A percentile compares a stretch with the other conserved stretches of the same genome.
Conservation (phyloP, 2,888 invertebrate genomes). For the Erebia palarica region DNA sequence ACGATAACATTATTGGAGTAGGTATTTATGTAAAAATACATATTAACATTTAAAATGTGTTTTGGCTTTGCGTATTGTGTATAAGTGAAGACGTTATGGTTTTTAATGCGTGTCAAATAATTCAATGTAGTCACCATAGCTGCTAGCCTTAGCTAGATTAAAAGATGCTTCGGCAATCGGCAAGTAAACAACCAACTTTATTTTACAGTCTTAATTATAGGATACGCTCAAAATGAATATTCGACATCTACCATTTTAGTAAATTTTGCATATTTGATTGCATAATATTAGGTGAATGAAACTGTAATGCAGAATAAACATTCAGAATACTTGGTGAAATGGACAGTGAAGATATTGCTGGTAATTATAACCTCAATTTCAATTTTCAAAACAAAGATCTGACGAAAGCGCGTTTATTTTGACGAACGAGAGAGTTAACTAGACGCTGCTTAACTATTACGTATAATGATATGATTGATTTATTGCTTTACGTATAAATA, state of each 20-base stretch:
- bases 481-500: slow-evolving; percentile 18
- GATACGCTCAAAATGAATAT: neutral
- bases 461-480: slow-evolving; percentile 19
- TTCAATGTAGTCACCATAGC: neutral
- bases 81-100: neutral
- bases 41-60: neutral
- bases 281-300: neutral
- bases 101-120: neutral
- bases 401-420: slow-evolving; percentile 30
- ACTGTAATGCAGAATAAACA: slow-evolving; percentile 4
- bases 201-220: neutral
- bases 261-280: neutral
- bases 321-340: slow-evolving; percentile 6
- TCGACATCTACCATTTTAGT: no score
- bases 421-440: slow-evolving; percentile 31
- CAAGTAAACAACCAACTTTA: neutral
- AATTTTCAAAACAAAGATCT: slow-evolving; percentile 16
- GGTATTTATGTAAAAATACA: neutral
- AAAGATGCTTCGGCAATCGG: neutral
- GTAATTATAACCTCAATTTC: slow-evolving; percentile 21
- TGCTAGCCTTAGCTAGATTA: neutral
- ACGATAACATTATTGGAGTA: slow-evolving; percentile 4
- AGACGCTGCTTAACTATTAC: slow-evolving; percentile 17
- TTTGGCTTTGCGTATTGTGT: neutral
- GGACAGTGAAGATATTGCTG: slow-evolving; percentile 10